Percentiles rank a stretch among this genome's conserved stretches.
Evolutionary conservation across 2,113 vertebrate species (phyloP).

Genomic region (Mesoclemmys tuberculata): DNA sequence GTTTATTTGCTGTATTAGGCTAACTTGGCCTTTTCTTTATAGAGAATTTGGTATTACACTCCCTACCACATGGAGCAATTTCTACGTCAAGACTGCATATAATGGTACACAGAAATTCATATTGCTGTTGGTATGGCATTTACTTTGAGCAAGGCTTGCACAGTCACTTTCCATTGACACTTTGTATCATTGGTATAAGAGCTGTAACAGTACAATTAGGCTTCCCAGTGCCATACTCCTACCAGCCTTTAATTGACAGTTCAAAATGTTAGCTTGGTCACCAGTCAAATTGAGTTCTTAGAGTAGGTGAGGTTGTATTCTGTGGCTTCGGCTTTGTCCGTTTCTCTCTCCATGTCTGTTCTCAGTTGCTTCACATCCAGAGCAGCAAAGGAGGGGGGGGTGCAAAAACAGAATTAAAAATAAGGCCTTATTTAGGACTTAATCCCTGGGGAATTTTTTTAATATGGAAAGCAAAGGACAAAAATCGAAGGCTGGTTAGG

Average conservation of each 20-base stretch:
- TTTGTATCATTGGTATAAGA: neutral
- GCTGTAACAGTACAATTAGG: neutral
- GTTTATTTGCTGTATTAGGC: neutral
- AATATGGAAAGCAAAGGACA: neutral
- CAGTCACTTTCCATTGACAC: neutral
- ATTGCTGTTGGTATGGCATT: neutral
- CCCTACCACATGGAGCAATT: neutral
- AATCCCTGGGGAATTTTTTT: neutral
- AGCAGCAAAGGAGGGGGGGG: neutral
- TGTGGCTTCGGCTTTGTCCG: accelerated
- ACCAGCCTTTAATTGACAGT: neutral
- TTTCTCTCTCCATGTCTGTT: neutral
- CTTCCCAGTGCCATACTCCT: neutral
- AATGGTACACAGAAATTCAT: neutral
- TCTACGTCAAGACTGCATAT: neutral
- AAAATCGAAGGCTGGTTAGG: too few relatives aligned
- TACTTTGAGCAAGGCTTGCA: neutral
- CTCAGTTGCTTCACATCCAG: neutral
- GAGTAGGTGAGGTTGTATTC: neutral
- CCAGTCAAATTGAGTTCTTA: neutral
- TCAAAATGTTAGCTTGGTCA: neutral
- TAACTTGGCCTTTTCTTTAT: neutral
- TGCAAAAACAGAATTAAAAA: neutral
- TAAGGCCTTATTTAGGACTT: neutral
- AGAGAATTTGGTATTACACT: neutral